Conservation (phyloP, 2,888 invertebrate genomes). For the Campopleginae sp. region DNA sequence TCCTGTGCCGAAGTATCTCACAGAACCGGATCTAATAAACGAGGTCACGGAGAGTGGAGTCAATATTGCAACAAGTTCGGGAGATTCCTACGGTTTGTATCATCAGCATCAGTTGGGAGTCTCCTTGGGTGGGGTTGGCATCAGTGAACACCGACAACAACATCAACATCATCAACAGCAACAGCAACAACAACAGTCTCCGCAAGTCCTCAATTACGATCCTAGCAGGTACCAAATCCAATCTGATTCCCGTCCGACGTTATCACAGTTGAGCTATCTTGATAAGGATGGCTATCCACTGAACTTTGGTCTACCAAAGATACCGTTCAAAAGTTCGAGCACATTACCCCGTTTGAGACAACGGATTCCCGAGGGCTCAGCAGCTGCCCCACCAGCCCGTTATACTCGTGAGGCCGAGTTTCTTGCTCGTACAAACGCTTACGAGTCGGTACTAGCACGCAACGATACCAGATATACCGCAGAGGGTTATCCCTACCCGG, state of each 20-base stretch:
- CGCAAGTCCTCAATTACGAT: slow-evolving; percentile 78
- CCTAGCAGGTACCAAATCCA: slow-evolving; percentile 77
- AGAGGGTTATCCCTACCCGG: slow-evolving; percentile 90
- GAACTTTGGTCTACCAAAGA: slow-evolving; percentile 91
- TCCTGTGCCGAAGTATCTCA: slow-evolving; percentile 81
- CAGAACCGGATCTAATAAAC: slow-evolving; percentile 85
- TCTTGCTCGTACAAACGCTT: slow-evolving; percentile 85
- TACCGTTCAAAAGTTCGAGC: slow-evolving; percentile 88
- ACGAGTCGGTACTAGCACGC: slow-evolving; percentile 81
- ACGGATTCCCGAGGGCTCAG: slow-evolving; percentile 84
- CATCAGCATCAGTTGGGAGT: slow-evolving; percentile 72
- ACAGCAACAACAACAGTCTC: slow-evolving; percentile 63
- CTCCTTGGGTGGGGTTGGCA: slow-evolving; percentile 39
- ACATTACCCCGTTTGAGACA: slow-evolving; percentile 90
- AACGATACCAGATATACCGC: slow-evolving; percentile 88
- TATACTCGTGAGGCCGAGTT: slow-evolving; percentile 89
- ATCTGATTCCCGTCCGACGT: slow-evolving; percentile 76
- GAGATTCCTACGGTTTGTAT: slow-evolving; percentile 72
- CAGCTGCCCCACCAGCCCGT: slow-evolving; percentile 86
- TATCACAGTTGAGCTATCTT: slow-evolving; percentile 85
- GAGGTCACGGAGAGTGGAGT: slow-evolving; percentile 79
- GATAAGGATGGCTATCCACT: slow-evolving; percentile 92
- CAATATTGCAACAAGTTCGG: slow-evolving; percentile 53
- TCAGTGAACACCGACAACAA: slow-evolving; percentile 46
- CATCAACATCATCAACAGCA: slow-evolving; percentile 58